These are phyloP conservation scores for Chionis minor DNA, from an alignment of 2,113 vertebrate species.

Conservation along the genomic window DNA sequence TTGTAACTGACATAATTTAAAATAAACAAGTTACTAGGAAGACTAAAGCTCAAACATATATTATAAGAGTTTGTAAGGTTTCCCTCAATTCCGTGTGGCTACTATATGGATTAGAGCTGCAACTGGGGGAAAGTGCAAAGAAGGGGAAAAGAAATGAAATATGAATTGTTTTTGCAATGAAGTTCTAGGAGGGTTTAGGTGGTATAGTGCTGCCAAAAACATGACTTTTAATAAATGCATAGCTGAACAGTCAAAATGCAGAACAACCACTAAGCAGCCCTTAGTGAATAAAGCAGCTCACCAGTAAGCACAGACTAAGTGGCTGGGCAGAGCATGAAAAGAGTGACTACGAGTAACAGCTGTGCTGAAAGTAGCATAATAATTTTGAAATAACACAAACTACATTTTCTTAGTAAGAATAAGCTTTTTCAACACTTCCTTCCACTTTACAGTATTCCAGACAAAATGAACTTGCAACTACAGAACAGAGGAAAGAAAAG, in stretches of 20 bases:
- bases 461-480: background rate
- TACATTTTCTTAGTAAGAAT: background rate
- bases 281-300: background rate
- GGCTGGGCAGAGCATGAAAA: background rate
- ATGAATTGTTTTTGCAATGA: background rate
- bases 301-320: background rate
- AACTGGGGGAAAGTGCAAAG: background rate
- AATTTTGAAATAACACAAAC: background rate
- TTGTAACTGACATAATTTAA: conserved; percentile 60
- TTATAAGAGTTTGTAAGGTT: background rate
- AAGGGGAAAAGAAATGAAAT: background rate
- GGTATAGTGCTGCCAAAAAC: background rate
- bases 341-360: background rate
- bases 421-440: background rate
- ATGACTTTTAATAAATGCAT: conserved; percentile 19
- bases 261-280: background rate
- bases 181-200: background rate
- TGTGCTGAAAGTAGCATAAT: background rate
- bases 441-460: background rate
- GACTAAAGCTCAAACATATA: conserved; percentile 3
- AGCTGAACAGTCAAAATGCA: conserved; percentile 18
- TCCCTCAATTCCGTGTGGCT: background rate
- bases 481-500: background rate
- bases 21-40: conserved; percentile 39
- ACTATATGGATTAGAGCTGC: background rate